Evolutionary conservation across 2,113 vertebrate species (phyloP).

Genomic region (Argyrosomus japonicus): DNA sequence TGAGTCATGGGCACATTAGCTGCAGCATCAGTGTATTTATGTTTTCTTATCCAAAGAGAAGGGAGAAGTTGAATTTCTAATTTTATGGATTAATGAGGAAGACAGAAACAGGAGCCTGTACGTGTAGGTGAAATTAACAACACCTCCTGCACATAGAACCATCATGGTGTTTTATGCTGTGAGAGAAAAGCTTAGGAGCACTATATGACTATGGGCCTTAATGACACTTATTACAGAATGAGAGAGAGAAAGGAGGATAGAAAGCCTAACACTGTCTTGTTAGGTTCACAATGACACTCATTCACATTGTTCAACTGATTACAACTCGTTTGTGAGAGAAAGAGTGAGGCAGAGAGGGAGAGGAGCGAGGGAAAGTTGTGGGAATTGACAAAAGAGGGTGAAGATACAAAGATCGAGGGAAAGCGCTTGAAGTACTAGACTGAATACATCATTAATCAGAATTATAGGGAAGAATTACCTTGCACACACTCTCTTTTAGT

Average conservation of each 20-base stretch:
- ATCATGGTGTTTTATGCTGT: not conserved
- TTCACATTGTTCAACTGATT: conserved; percentile 27
- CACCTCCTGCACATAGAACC: not conserved
- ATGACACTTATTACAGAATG: conserved; percentile 29
- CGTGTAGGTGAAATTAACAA: not conserved
- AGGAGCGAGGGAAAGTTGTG: not conserved
- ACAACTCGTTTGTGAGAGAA: conserved; percentile 20
- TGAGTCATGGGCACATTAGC: not conserved
- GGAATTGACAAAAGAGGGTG: not conserved
- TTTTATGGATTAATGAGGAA: not conserved
- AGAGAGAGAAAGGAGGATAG: not conserved
- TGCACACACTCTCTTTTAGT: not conserved
- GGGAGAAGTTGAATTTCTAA: not conserved
- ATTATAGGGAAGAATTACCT: conserved; percentile 43
- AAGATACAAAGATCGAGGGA: conserved; percentile 2
- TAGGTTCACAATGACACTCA: conserved; percentile 5
- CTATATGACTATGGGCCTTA: conserved; percentile 12
- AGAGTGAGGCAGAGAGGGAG: not conserved
- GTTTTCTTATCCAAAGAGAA: too few species aligned
- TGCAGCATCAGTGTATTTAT: not conserved
- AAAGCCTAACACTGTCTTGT: not conserved
- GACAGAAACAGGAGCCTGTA: not conserved
- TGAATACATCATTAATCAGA: conserved; percentile 49
- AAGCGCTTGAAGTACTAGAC: conserved; percentile 11
- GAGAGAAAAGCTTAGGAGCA: conserved; percentile 9